Evolutionary conservation across 2,113 vertebrate genomes (phyloP).

Genomic region (Corythaixoides concolor): DNA sequence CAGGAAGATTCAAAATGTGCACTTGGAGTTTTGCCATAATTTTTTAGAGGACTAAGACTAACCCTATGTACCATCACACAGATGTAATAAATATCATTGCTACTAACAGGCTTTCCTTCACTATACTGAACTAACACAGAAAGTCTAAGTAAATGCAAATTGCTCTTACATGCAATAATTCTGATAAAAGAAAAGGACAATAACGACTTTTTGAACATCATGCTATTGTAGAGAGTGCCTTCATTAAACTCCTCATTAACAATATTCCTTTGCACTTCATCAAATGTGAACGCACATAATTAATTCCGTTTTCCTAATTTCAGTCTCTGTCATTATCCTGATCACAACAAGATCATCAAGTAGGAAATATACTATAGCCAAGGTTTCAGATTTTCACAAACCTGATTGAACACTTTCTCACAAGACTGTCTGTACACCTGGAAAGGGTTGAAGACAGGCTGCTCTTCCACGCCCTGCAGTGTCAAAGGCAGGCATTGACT

Average conservation of each 20-base stretch:
- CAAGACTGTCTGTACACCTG: constrained; percentile 78
- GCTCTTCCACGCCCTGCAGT: constrained; percentile 30
- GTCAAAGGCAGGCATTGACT: constrained; percentile 63
- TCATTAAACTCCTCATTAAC: background rate
- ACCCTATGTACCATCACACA: background rate
- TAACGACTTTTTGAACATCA: background rate
- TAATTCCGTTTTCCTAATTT: background rate
- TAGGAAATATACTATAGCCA: background rate
- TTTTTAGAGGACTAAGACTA: background rate
- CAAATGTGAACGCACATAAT: background rate
- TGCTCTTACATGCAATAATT: background rate
- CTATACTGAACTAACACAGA: background rate
- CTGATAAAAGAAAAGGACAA: background rate
- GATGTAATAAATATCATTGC: background rate
- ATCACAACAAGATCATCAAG: background rate
- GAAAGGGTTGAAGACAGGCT: constrained; percentile 83
- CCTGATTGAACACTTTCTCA: constrained; percentile 84
- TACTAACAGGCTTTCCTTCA: background rate
- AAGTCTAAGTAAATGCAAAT: background rate
- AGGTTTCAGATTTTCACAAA: constrained; percentile 68
- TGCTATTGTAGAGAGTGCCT: background rate
- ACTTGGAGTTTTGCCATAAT: background rate
- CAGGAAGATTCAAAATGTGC: background rate
- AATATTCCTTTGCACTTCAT: background rate
- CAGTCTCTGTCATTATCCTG: background rate